phyloP scores from a whole-genome alignment of 2,797 vertebrate genomes.

The Spea hammondii region DNA sequence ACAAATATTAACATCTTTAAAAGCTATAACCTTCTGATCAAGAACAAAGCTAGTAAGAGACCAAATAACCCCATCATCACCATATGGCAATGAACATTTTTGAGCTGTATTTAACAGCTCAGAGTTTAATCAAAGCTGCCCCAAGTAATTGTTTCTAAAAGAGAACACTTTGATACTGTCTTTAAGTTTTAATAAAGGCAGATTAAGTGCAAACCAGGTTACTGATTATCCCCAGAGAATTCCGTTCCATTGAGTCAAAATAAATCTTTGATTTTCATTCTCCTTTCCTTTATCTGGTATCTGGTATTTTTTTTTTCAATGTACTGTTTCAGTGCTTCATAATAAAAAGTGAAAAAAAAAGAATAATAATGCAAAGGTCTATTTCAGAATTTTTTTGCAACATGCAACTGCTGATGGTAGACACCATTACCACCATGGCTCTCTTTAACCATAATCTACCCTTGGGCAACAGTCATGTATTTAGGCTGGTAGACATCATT shows the following conservation, averaged over 20 bases:
- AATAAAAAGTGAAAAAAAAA: no score
- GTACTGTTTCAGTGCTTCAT: no score
- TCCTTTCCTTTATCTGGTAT: slow-evolving; percentile 17
- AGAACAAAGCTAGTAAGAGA: background rate
- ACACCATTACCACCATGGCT: no score
- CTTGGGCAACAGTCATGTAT: no score
- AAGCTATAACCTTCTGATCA: background rate
- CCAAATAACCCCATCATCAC: background rate
- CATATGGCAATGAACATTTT: background rate
- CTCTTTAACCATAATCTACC: no score
- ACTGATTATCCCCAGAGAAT: slow-evolving; percentile 18
- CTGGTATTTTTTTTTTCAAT: no score
- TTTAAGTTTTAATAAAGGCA: slow-evolving; percentile 11
- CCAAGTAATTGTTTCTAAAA: background rate
- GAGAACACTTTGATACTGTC: slow-evolving; percentile 1
- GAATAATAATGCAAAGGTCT: no score
- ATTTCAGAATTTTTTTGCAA: no score
- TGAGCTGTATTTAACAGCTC: no score
- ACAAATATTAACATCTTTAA: background rate
- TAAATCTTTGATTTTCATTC: slow-evolving; percentile 26
- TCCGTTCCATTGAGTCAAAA: slow-evolving; percentile 23
- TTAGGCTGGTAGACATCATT: no score
- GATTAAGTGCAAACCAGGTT: slow-evolving; percentile 20
- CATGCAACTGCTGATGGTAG: no score
- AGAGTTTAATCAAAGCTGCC: slow-evolving; percentile 4